phyloP scores from a whole-genome alignment of 2,797 vertebrate species.

The Okamejei kenojei region DNA sequence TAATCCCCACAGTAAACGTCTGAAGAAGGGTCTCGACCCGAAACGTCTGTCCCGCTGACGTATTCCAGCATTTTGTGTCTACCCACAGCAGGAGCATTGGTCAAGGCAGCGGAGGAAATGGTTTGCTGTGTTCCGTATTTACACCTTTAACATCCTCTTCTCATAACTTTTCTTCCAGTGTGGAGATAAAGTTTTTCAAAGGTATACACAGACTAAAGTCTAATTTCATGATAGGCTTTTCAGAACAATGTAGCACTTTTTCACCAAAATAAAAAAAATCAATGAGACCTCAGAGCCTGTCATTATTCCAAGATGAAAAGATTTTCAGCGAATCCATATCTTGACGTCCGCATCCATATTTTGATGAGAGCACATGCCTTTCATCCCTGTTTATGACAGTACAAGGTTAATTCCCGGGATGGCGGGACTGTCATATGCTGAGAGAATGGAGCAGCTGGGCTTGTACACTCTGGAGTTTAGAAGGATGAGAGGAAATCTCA shows the following conservation, averaged over 20 bases:
- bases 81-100: neutral
- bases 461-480: too few species aligned
- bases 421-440: too few species aligned
- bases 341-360: too few species aligned
- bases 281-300: neutral
- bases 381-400: neutral
- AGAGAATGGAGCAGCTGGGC: too few species aligned
- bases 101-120: neutral
- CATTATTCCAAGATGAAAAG: neutral
- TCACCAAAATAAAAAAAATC: neutral
- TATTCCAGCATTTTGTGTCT: too few species aligned
- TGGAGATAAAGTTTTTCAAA: neutral
- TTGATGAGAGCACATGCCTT: neutral
- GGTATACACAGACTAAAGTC: neutral
- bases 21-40: too few species aligned
- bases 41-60: too few species aligned
- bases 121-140: neutral
- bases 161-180: neutral
- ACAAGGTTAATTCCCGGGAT: too few species aligned
- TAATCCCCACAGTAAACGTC: too few species aligned
- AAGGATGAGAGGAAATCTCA: too few species aligned
- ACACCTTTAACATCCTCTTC: neutral
- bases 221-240: neutral
- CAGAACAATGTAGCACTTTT: constrained; percentile 12
- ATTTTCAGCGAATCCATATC: too few species aligned